Evolutionary conservation across 2,113 vertebrate species (phyloP).

Genomic region (Chrysemys picta): DNA sequence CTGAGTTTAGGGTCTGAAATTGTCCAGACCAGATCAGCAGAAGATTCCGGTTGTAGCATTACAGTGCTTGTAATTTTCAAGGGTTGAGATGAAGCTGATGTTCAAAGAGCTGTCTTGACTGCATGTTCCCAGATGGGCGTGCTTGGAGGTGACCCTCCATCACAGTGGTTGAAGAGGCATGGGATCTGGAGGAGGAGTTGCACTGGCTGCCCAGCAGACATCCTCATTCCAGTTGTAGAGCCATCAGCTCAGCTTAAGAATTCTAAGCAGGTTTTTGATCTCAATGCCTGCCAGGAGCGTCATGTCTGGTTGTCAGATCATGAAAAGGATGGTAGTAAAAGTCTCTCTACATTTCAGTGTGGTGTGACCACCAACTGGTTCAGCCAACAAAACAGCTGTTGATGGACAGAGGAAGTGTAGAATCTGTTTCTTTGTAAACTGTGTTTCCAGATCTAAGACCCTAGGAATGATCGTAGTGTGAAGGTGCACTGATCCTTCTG

Average conservation of each 20-base stretch:
- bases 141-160: neutral
- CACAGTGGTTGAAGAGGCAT: neutral
- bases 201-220: neutral
- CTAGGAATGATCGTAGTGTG: neutral
- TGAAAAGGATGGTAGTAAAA: neutral
- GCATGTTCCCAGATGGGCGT: neutral
- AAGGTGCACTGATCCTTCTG: neutral
- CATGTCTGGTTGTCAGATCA: neutral
- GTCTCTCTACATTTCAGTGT: neutral
- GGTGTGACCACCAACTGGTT: neutral
- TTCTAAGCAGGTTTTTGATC: neutral
- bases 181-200: neutral
- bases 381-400: neutral
- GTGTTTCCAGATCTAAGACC: neutral
- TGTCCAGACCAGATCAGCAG: neutral
- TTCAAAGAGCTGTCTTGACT: neutral
- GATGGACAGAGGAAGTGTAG: neutral
- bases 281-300: neutral
- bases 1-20: neutral
- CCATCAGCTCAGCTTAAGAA: neutral
- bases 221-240: neutral
- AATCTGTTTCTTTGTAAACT: neutral
- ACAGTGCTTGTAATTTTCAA: rapidly evolving
- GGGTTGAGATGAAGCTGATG: neutral
- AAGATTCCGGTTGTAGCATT: neutral